phyloP scores from a whole-genome alignment of 1,140 invertebrate species.

The Eubasilissa regina region DNA sequence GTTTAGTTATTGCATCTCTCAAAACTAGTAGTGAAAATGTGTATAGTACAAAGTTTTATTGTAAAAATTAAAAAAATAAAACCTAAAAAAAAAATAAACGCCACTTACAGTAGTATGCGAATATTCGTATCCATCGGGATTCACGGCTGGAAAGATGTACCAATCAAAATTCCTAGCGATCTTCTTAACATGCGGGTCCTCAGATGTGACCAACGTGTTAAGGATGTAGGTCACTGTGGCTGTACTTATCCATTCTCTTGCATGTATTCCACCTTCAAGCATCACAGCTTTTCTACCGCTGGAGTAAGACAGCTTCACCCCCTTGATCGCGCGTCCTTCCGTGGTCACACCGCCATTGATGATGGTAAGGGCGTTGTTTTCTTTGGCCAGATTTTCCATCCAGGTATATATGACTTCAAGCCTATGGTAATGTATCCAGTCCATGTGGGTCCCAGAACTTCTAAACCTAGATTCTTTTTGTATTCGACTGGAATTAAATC shows the following conservation, averaged over 20 bases:
- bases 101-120: conserved; percentile 71
- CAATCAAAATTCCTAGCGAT: conserved; percentile 76
- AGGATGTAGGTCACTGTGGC: conserved; percentile 77
- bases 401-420: conserved; percentile 66
- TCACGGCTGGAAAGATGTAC: conserved; percentile 79
- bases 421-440: conserved; percentile 73
- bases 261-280: conserved; percentile 72
- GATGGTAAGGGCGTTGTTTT: conserved; percentile 68
- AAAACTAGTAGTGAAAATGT: too few relatives aligned
- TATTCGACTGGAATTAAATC: too few relatives aligned
- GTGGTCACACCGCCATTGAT: conserved; percentile 72
- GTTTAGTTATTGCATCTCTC: too few relatives aligned
- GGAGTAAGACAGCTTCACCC: conserved; percentile 75
- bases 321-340: conserved; percentile 76
- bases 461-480: too few relatives aligned
- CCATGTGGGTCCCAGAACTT: conserved; percentile 56
- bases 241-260: conserved; percentile 82
- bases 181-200: conserved; percentile 64
- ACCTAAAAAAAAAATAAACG: neutral
- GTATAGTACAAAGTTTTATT: too few relatives aligned
- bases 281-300: conserved; percentile 67
- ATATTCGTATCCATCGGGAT: conserved; percentile 84
- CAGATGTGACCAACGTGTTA: conserved; percentile 73
- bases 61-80: too few relatives aligned
- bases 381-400: conserved; percentile 67